phyloP scores from a whole-genome alignment of 2,113 vertebrate genomes.

The Nerophis lumbriciformis region DNA sequence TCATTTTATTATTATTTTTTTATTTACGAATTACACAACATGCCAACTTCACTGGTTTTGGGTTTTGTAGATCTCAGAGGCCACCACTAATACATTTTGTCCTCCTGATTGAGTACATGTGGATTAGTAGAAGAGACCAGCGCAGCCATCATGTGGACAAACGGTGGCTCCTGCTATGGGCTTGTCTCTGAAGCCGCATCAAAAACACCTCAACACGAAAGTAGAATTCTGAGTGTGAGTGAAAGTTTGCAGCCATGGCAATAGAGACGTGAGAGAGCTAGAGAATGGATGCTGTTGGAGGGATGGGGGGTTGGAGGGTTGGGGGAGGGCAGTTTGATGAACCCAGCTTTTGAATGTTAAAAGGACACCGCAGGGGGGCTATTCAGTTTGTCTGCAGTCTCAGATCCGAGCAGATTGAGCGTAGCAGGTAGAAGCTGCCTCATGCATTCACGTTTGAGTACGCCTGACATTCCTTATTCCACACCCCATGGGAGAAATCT shows the following conservation, averaged over 20 bases:
- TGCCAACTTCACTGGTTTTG: too few relatives aligned
- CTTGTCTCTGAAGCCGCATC: constrained; percentile 3
- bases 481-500: constrained; percentile 49
- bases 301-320: not conserved
- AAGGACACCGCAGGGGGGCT: constrained; percentile 46
- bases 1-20: too few relatives aligned
- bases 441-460: constrained; percentile 44
- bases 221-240: constrained; percentile 8
- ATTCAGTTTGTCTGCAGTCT: constrained; percentile 43
- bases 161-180: not conserved
- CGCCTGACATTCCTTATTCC: constrained; percentile 57
- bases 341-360: constrained; percentile 24
- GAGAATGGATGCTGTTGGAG: constrained; percentile 12
- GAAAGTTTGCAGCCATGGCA: not conserved
- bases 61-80: too few relatives aligned
- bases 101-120: not conserved
- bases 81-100: too few relatives aligned
- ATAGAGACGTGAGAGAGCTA: constrained; percentile 21
- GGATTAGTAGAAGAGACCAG: not conserved
- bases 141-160: not conserved
- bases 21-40: too few relatives aligned
- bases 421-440: constrained; percentile 56
- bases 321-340: constrained; percentile 27
- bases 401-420: constrained; percentile 43
- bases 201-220: not conserved